A percentile compares a stretch with the other conserved stretches of the same genome.
Conservation (phyloP, 2,797 vertebrate genomes). For the Monodelphis domestica region DNA sequence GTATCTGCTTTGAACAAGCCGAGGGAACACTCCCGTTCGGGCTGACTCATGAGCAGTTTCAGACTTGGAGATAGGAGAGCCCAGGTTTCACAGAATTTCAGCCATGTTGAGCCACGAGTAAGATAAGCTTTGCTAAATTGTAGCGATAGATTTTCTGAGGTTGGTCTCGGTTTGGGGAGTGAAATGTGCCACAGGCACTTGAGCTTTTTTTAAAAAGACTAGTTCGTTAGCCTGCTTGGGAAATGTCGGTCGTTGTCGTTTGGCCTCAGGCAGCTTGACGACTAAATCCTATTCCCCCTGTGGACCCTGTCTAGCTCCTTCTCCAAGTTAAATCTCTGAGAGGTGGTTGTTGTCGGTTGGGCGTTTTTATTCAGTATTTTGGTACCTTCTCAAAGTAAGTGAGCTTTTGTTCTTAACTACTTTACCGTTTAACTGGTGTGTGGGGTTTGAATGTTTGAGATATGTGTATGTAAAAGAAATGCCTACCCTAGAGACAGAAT, state of each 20-base stretch:
- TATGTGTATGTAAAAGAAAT: constrained; percentile 68
- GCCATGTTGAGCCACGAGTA: neutral
- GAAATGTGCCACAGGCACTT: neutral
- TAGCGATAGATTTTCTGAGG: constrained; percentile 56
- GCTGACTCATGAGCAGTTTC: constrained; percentile 16
- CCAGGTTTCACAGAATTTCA: constrained; percentile 1
- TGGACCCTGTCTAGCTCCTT: constrained; percentile 36
- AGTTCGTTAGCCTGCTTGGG: constrained; percentile 30
- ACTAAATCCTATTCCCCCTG: neutral
- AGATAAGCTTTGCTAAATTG: constrained; percentile 42
- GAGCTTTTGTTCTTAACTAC: neutral
- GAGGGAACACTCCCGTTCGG: constrained; percentile 35
- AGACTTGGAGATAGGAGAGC: neutral
- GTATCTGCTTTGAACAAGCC: constrained; percentile 11
- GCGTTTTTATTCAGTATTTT: constrained; percentile 62
- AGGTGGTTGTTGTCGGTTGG: constrained; percentile 44
- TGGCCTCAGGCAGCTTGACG: constrained; percentile 33
- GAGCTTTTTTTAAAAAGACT: constrained; percentile 35
- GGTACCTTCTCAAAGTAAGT: constrained; percentile 55
- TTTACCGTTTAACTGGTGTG: neutral
- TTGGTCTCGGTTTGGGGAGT: neutral
- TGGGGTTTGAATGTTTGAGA: constrained; percentile 53
- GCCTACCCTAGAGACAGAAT: constrained; percentile 62
- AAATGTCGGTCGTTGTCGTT: constrained; percentile 41
- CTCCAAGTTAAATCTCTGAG: constrained; percentile 60